Evolutionary conservation across 2,888 invertebrate species (phyloP), one percentile per base, ranked within the genome.

Genomic region (Ectemnius continuus): DNA sequence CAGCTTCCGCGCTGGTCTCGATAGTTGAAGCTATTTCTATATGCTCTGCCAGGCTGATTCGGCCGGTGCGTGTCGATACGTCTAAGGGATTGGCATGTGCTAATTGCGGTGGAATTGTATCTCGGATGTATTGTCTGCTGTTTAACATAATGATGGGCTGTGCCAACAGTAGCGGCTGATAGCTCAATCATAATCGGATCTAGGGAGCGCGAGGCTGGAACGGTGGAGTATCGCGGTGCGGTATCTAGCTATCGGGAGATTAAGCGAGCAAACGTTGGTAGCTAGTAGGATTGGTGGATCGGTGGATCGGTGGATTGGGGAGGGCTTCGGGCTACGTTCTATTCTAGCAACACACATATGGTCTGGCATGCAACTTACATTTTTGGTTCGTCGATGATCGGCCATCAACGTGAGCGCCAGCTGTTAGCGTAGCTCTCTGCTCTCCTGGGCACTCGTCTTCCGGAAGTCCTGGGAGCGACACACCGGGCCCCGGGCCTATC

Each of bases 341-440:
- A 36, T 36, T 36, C 36, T 36, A 36, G 36, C 16, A 52, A 52
- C 14, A 52, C 28, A 13, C 52, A 48, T 20, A 58, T 65, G 16
- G 14, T 16, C 45, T 13, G 36, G 47, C 16, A 18, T 64, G 70
- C 16, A 64, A 85, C 91, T 91, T 76, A 91, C 91, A 91, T 91
- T 90, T 90, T 91, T 90, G 88, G 87, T 85, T 88, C 86, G 87
- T 90, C 90, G 90, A 88, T 90, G 87, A 89, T 88, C 86, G 85
- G 89, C 90, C 91, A 90, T 91, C 88, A 89, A 90, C 84, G 80
- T 73, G 80, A 78, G 78, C 80, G 80, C 76, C 83, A 83, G 80
- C 82, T 83, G 82, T 78, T 76, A 78, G 76, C 78, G 80, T 80
- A 64, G 70, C 76, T 62, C 78, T 72, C 60, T 59, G 59, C 62